These are phyloP conservation scores for Diarsia rubi DNA, from an alignment of 2,888 invertebrate genomes.

Conservation along the genomic window DNA sequence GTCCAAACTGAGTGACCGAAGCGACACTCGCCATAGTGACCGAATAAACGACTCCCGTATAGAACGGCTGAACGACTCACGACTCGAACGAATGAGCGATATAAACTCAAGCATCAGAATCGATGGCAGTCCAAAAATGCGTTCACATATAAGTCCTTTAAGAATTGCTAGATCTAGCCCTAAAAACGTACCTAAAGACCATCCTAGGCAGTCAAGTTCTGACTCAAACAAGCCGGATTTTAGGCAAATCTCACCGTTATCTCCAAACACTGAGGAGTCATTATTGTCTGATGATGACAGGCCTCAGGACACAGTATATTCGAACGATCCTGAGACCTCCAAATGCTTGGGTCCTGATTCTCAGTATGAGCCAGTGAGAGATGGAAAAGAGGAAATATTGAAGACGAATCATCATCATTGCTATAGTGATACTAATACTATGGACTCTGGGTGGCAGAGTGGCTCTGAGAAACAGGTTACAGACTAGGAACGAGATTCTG, in stretches of 20 bases:
- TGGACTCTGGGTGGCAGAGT: constrained; percentile 93
- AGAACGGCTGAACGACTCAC: constrained; percentile 69
- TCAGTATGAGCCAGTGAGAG: constrained; percentile 85
- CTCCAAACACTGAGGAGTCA: constrained; percentile 87
- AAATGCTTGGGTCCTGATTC: constrained; percentile 86
- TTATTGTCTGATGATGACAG: constrained; percentile 84
- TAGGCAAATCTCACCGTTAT: constrained; percentile 81
- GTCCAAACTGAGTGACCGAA: constrained; percentile 70
- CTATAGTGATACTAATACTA: constrained; percentile 91
- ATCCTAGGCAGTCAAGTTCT: constrained; percentile 78
- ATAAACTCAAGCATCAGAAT: constrained; percentile 83
- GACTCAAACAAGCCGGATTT: constrained; percentile 81
- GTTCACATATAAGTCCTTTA: constrained; percentile 81
- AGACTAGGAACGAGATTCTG: constrained; percentile 67
- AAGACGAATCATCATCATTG: constrained; percentile 89
- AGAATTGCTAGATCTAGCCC: constrained; percentile 80
- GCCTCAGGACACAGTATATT: constrained; percentile 77
- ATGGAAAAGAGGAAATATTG: constrained; percentile 82
- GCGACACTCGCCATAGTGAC: constrained; percentile 63
- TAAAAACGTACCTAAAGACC: constrained; percentile 77
- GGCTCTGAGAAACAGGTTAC: constrained; percentile 92
- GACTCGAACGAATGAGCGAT: constrained; percentile 79
- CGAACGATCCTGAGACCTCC: constrained; percentile 81
- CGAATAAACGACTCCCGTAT: constrained; percentile 67
- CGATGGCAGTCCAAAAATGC: constrained; percentile 84